Conservation (phyloP, 2,888 invertebrate genomes). For the Caenorhabditis sp. region DNA sequence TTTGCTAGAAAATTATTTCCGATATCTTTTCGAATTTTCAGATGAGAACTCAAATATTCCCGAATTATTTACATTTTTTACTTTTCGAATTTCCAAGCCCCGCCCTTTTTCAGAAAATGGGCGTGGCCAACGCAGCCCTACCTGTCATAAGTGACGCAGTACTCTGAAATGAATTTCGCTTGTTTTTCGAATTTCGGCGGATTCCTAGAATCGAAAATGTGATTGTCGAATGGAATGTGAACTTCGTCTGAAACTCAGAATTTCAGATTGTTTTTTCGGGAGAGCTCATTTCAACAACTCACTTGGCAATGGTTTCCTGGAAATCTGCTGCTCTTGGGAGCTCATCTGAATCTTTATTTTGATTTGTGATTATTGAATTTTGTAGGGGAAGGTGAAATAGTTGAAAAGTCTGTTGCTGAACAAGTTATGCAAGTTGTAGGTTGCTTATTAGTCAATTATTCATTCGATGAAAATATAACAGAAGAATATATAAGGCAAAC, state of each 20-base stretch:
- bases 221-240: constrained; percentile 35
- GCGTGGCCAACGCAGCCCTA: not conserved
- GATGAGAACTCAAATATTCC: too few species aligned
- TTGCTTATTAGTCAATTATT: not conserved
- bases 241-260: constrained; percentile 28
- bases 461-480: not conserved
- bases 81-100: not conserved
- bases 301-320: not conserved
- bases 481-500: too few species aligned
- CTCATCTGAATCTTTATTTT: not conserved
- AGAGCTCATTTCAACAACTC: not conserved
- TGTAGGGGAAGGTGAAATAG: not conserved
- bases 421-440: not conserved
- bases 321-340: not conserved
- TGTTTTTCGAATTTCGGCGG: constrained; percentile 15
- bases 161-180: constrained; percentile 47
- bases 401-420: not conserved
- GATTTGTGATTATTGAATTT: not conserved
- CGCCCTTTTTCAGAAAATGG: not conserved
- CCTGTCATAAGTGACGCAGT: constrained; percentile 43
- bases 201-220: constrained; percentile 20
- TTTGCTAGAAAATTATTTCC: too few species aligned
- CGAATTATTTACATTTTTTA: not conserved
- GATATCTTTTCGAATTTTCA: too few species aligned
- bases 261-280: not conserved